Evolutionary conservation across 92 coral and sea anemone genomes (phyloP), one percentile per base, ranked within the genome.

Genomic region (Siderastrea siderea): DNA sequence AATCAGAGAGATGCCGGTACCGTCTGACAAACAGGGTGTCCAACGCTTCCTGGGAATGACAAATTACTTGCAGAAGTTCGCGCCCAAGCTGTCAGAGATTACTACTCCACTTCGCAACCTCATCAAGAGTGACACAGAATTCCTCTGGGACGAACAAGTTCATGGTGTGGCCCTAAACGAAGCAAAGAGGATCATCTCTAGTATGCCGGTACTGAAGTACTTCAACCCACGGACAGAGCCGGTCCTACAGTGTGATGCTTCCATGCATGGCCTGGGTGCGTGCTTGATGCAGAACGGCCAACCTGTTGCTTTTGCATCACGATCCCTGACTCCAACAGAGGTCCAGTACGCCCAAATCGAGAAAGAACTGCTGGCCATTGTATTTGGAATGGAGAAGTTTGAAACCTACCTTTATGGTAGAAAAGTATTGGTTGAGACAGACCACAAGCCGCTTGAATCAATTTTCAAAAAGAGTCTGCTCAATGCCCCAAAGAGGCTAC

Each of bases 321-420:
- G 93, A 60, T 91, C 91, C 70, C 83, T 90, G 62, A 86, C 90
- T n/a, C 83, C 83, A n/a, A 90, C 91, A 4, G 87, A 93, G 82
- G 70, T 59, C 26, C 80, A 93, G 64, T 86, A 93, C 61, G 93
- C 87, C 5, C 93, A 93, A 69, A 93, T 81, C 2, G 91, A 90
- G 74, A 93, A 93, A 60, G 93, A 93, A 63, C 53, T 89, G 43
- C 26, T 85, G 69, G 85, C 93, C 74, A 90, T 89, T 44, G 93
- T 89, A 60, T 93, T 80, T 68, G 87, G 86, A 45, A 81, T 89
- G 91, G 89, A n/a, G 89, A 93, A 86, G 79, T 93, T 93, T 63
- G 90, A 90, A 84, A 71, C 72, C 72, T 84, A 92, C 66, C 71
- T 92, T 71, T 92, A 84, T 47, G 90, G 92, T 2, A 52, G 92